phyloP scores from a whole-genome alignment of 2,888 invertebrate species.

The Meandrusa payeni region DNA sequence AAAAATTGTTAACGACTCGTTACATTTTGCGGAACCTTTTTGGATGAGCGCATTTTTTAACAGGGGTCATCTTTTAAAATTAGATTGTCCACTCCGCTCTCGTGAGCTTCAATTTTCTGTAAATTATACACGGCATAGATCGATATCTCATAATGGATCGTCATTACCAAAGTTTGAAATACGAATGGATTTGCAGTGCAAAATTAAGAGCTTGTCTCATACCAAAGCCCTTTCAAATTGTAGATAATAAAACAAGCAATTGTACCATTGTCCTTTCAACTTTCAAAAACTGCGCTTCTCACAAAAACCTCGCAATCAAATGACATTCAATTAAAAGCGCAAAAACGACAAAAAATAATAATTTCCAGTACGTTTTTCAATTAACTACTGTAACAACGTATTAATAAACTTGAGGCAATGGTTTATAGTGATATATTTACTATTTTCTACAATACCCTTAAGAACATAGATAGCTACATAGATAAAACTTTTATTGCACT shows the following conservation, averaged over 20 bases:
- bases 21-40: slow-evolving; percentile 37
- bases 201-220: slow-evolving; percentile 14
- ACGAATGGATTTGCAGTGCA: slow-evolving; percentile 21
- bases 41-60: slow-evolving; percentile 60
- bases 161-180: slow-evolving; percentile 39
- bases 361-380: too few relatives aligned
- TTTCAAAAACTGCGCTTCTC: too few relatives aligned
- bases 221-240: slow-evolving; percentile 20
- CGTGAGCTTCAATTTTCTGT: slow-evolving; percentile 47
- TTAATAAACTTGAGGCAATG: too few relatives aligned
- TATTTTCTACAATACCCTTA: too few relatives aligned
- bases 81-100: slow-evolving; percentile 46
- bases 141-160: slow-evolving; percentile 48
- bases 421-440: too few relatives aligned
- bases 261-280: slow-evolving; percentile 7
- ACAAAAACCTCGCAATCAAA: too few relatives aligned
- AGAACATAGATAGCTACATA: too few relatives aligned
- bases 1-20: slow-evolving; percentile 28
- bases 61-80: slow-evolving; percentile 69
- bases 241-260: slow-evolving; percentile 12
- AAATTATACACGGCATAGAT: slow-evolving; percentile 58
- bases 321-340: too few relatives aligned
- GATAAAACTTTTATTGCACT: too few relatives aligned
- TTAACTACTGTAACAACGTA: too few relatives aligned
- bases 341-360: too few relatives aligned